Conservation (phyloP, 53 echinoderm and acorn worm genomes). For the Echinarachnius parma region DNA sequence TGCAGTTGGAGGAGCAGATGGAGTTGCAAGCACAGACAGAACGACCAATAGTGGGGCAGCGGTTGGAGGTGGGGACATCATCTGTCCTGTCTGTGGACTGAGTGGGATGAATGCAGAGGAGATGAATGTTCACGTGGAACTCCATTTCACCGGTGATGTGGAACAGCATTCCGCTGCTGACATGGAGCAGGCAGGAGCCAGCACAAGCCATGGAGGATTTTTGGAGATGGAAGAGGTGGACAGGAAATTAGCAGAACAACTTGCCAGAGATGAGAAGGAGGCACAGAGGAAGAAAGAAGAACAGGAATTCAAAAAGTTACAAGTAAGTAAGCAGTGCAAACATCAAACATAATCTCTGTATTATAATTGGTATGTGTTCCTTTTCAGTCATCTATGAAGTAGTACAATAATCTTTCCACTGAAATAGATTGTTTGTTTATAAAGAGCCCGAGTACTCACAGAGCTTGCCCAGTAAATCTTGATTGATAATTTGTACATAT, state of each 20-base stretch:
- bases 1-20: constrained; percentile 8
- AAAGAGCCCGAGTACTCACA: no score
- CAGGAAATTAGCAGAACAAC: constrained; percentile 43
- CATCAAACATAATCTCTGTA: no score
- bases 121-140: constrained; percentile 72
- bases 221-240: constrained; percentile 14
- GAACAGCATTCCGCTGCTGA: no score
- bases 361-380: no score
- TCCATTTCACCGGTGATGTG: constrained; percentile 73
- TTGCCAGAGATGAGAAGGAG: constrained; percentile 65
- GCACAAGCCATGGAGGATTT: constrained; percentile 4
- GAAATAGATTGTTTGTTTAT: no score
- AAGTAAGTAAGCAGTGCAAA: no score
- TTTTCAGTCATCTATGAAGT: no score
- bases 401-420: no score
- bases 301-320: constrained; percentile 72
- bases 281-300: constrained; percentile 55
- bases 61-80: constrained; percentile 5
- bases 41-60: constrained; percentile 9
- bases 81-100: constrained; percentile 75
- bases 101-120: constrained; percentile 27
- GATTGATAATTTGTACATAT: no score
- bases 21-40: neutral
- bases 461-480: no score
- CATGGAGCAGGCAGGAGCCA: neutral